These are phyloP conservation scores for Synergus gifuensis DNA, from an alignment of 2,888 invertebrate genomes.

Conservation along the genomic window DNA sequence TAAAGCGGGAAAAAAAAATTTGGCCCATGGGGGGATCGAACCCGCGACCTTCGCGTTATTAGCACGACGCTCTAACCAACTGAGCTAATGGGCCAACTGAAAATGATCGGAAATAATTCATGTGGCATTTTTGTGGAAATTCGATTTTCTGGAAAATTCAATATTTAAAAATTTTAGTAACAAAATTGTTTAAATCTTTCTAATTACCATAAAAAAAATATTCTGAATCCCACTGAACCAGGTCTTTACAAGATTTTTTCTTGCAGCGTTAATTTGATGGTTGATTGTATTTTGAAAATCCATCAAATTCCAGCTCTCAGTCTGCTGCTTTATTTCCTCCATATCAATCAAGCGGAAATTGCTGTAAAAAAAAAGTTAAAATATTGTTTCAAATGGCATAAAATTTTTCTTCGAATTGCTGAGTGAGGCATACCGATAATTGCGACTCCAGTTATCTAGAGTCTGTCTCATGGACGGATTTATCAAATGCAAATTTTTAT, in stretches of 20 bases:
- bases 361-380: conserved; percentile 75
- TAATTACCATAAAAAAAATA: conserved; percentile 82
- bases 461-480: conserved; percentile 91
- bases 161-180: neutral
- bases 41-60: conserved; percentile 73
- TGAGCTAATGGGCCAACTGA: conserved; percentile 65
- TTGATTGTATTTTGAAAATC: conserved; percentile 82
- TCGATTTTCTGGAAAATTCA: too few relatives aligned
- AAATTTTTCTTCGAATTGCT: conserved; percentile 21
- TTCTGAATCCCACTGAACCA: conserved; percentile 85
- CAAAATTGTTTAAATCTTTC: neutral
- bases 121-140: neutral
- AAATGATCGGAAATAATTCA: neutral
- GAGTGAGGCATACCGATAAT: conserved; percentile 81
- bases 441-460: conserved; percentile 88
- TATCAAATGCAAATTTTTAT: conserved; percentile 85
- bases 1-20: neutral
- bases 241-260: conserved; percentile 82
- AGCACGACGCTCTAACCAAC: conserved; percentile 73
- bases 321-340: conserved; percentile 79
- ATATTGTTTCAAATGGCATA: conserved; percentile 26
- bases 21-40: conserved; percentile 73
- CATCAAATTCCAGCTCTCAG: conserved; percentile 84
- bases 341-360: conserved; percentile 83
- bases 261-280: conserved; percentile 84